phyloP scores from a whole-genome alignment of 1,140 invertebrate species.

The Batillaria attramentaria region DNA sequence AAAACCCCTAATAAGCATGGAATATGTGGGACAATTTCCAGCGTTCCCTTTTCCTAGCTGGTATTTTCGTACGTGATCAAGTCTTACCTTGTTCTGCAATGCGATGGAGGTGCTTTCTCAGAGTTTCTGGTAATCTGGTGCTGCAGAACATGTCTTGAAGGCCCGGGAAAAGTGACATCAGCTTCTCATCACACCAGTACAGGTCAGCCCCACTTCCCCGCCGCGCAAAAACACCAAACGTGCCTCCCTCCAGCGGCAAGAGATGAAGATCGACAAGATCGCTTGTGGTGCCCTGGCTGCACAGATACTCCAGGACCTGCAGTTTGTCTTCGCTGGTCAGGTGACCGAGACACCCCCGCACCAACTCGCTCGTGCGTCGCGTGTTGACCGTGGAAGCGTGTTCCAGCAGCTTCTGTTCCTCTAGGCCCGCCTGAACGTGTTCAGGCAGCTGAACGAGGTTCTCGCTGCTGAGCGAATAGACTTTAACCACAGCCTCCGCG shows the following conservation, averaged over 20 bases:
- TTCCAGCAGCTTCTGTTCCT: neutral
- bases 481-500: neutral
- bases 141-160: conserved; percentile 2
- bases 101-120: neutral
- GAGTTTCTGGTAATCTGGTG: neutral
- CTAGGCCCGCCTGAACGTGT: neutral
- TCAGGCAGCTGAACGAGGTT: conserved; percentile 4
- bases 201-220: neutral
- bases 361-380: neutral
- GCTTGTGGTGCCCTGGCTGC: no score
- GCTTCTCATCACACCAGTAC: neutral
- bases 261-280: neutral
- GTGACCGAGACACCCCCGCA: neutral
- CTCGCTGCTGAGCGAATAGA: neutral
- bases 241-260: conserved; percentile 19
- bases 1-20: no score
- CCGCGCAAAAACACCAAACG: neutral
- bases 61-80: no score
- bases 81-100: conserved; percentile 16
- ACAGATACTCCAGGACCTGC: neutral
- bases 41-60: no score
- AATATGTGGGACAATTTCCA: no score
- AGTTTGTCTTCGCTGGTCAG: neutral
- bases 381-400: neutral
- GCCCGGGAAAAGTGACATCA: neutral